A percentile compares a stretch with the other conserved stretches of the same genome.
Evolutionary conservation across 2,888 invertebrate species (phyloP).

Genomic region (Neelides folsomi): DNA sequence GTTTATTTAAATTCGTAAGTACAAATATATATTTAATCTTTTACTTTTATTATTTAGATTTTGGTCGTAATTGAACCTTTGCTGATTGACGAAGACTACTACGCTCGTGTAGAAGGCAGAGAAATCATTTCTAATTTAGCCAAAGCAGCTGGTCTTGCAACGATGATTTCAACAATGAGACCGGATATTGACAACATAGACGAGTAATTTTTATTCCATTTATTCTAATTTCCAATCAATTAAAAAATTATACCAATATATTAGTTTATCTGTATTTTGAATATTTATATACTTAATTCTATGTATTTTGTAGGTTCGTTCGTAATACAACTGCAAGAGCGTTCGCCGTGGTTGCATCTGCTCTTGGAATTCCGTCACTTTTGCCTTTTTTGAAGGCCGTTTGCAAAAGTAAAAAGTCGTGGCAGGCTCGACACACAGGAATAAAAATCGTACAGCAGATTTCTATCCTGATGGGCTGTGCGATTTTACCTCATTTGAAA

Average conservation of each 20-base stretch:
- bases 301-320: slow-evolving; percentile 54
- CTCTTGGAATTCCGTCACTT: slow-evolving; percentile 91
- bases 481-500: slow-evolving; percentile 94
- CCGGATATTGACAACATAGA: slow-evolving; percentile 99
- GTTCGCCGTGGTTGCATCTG: slow-evolving; percentile 99
- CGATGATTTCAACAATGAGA: slow-evolving; percentile 99
- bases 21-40: not conserved
- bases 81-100: slow-evolving; percentile 98
- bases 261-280: too few species aligned
- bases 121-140: slow-evolving; percentile 99
- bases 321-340: slow-evolving; percentile 98
- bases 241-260: not conserved
- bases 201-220: slow-evolving; percentile 43
- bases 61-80: slow-evolving; percentile 97
- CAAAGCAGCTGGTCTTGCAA: slow-evolving; percentile 96
- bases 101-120: slow-evolving; percentile 96
- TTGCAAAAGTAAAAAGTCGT: slow-evolving; percentile 97
- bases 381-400: slow-evolving; percentile 97
- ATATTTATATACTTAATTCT: not conserved
- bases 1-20: not conserved
- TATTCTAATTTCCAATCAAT: not conserved
- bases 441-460: slow-evolving; percentile 99
- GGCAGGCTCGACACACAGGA: slow-evolving; percentile 96
- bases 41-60: slow-evolving; percentile 46
- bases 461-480: slow-evolving; percentile 98